Evolutionary conservation across 2,113 vertebrate species (phyloP).

Genomic region (Neotoma lepida): DNA sequence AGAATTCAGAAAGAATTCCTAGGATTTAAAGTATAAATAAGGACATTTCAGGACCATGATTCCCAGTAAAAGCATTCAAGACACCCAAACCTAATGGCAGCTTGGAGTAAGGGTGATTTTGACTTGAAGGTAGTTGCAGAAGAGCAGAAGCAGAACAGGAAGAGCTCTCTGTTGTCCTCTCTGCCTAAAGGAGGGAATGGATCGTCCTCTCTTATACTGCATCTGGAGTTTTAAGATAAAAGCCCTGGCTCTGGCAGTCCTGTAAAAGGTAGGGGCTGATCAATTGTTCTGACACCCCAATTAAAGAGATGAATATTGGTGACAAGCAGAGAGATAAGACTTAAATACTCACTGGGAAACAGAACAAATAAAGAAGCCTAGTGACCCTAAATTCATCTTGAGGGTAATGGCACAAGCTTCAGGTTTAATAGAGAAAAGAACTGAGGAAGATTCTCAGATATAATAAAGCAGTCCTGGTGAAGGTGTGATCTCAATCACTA

Average conservation of each 20-base stretch:
- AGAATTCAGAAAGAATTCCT: slow-evolving; percentile 33
- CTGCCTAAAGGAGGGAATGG: neutral
- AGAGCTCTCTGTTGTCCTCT: neutral
- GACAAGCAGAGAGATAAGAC: neutral
- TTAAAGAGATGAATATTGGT: neutral
- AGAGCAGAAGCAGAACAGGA: neutral
- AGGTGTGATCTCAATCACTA: neutral
- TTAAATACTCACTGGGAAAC: neutral
- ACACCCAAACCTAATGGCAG: neutral
- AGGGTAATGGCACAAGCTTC: neutral
- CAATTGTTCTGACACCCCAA: neutral
- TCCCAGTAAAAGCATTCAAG: neutral
- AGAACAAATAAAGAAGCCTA: neutral
- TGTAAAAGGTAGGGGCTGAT: neutral
- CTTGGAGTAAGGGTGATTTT: neutral
- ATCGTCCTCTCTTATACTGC: neutral
- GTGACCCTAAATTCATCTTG: neutral
- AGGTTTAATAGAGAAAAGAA: neutral
- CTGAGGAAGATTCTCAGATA: neutral
- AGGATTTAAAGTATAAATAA: neutral
- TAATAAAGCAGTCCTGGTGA: neutral
- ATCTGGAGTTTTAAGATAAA: neutral
- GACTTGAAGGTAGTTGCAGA: neutral
- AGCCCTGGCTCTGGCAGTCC: neutral
- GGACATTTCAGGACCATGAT: neutral